phyloP scores from a whole-genome alignment of 2,113 vertebrate genomes.

The Phylloscopus trochilus region DNA sequence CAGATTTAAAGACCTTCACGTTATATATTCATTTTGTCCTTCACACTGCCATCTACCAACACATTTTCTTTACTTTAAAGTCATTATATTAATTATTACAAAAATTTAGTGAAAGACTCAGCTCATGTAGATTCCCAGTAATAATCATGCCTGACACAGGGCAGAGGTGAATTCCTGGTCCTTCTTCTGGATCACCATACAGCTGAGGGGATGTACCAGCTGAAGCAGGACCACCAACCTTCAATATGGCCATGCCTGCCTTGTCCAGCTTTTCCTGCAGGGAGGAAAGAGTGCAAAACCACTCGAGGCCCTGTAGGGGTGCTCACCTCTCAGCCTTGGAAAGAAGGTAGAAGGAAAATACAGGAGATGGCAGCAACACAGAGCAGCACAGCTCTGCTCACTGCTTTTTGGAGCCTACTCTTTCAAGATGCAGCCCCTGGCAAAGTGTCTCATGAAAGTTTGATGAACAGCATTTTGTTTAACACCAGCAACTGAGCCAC shows the following conservation, averaged over 20 bases:
- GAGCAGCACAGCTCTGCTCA: background rate
- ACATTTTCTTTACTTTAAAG: background rate
- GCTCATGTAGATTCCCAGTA: background rate
- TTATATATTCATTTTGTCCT: background rate
- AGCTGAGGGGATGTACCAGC: background rate
- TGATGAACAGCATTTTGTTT: slow-evolving; percentile 55
- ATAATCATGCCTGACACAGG: background rate
- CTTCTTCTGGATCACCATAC: background rate
- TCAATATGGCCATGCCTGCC: background rate
- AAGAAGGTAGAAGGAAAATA: background rate
- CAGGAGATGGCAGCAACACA: background rate
- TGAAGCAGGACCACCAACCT: background rate
- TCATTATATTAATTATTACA: background rate
- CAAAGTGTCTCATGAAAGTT: slow-evolving; percentile 46
- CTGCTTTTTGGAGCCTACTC: background rate
- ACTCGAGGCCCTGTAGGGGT: background rate
- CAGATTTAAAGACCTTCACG: background rate
- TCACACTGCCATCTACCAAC: background rate
- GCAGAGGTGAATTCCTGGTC: background rate
- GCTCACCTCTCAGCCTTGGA: background rate
- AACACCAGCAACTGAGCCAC: slow-evolving; percentile 25
- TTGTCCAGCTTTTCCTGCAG: background rate
- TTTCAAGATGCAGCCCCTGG: slow-evolving; percentile 18
- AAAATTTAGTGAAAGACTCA: background rate
- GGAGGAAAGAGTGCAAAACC: background rate